Base-by-base conservation (phyloP, 2,888 invertebrate genomes). In the Aleiodes alternator region DNA sequence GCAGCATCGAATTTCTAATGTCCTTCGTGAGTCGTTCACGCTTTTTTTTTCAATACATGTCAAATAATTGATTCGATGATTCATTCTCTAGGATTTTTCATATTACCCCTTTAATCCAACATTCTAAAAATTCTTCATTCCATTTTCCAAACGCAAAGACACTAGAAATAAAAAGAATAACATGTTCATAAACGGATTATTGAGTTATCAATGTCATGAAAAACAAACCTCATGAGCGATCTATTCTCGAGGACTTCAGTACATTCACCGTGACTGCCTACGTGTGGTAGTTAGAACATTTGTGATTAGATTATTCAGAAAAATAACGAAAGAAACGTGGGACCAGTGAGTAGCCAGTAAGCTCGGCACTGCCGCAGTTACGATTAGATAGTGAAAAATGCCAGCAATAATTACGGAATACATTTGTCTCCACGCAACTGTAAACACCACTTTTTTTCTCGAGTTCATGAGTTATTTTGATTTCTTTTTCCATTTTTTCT, bases 381-480 rank as follows among this genome's bases (percentile, higher is more conserved):
- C 79, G 84, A 84, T 84, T 84, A 84, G 84, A 84, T 83, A 84
- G 81, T 76, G 34, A 75, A 70, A 71, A 69, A 61, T 48, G 64
- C 51, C 69, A 69, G 64, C 79, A 77, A 75, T 82, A 84, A 84
- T 83, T 82, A 79, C 82, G 76, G 84, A 84, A 84, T 84, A 84
- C 43, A 43, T 43, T 43, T 43, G 8, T 43, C 43, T 9, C 43
- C 43, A 43, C 9, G 83, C 82, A 84, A 83, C 84, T 82, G 79
- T 73, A 70, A 79, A 57, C 23, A 9, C 64, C 48, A 64, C 23
- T 8, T 34, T 11, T 7, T 16, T 14, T 2, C 16, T 16, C 64
- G 16, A 14, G 7, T 43, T 43, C 38, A 38, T 61, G n/a, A 61
- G n/a, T 61, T 61, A 61, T 61, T 61, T 61, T 38, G 38, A 61